Base-by-base conservation (phyloP, 2,113 vertebrate genomes). In the Nycticryphes semicollaris region DNA sequence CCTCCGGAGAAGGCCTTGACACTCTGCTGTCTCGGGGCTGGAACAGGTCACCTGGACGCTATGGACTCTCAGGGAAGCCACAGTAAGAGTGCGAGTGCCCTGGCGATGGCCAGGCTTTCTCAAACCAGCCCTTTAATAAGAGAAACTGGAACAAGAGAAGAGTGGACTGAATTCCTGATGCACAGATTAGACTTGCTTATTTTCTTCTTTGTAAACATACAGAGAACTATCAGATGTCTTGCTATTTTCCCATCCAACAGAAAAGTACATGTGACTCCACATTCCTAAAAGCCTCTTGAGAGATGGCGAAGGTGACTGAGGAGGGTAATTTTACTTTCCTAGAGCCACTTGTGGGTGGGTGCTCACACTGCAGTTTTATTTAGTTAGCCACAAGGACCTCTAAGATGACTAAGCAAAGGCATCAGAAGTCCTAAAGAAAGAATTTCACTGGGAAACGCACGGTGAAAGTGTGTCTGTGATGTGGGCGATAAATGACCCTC, bases 11-110 rank as follows among this genome's bases (percentile, higher is more conserved):
- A 28, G 28, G 18, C 20, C 30, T 31, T 3, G 75, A 31, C 39
- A 21, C 1, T 0, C 30, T 35, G 54, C 21, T 33, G 0, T 9
- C n/a, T 4, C 17, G 0, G 84, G 39, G 35, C 33, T 45, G 39
- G 35, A 57, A 47, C 62, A 56, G 66, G 41, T 20, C 50, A 5
- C 13, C 45, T 21, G 72, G n/a, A 25, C 48, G 50, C 73, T 20
- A 21, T 0, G 9, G 31, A 27, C 28, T 25, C 20, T 11, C 66
- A 53, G 80, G 5, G 3, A 76, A 89, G 45, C 27, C 57, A 16
- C 1, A 3, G 4, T 3, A 24, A 28, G 35, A 43, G 45, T 8
- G 17, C 23, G 24, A 84, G 41, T 6, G 73, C 30, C 21, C 27
- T 35, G 63, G 59, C 0, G 1, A 19, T 20, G 69, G 54, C 31